phyloP scores from a whole-genome alignment of 2,888 invertebrate genomes.

The Periphyllus acericola region DNA sequence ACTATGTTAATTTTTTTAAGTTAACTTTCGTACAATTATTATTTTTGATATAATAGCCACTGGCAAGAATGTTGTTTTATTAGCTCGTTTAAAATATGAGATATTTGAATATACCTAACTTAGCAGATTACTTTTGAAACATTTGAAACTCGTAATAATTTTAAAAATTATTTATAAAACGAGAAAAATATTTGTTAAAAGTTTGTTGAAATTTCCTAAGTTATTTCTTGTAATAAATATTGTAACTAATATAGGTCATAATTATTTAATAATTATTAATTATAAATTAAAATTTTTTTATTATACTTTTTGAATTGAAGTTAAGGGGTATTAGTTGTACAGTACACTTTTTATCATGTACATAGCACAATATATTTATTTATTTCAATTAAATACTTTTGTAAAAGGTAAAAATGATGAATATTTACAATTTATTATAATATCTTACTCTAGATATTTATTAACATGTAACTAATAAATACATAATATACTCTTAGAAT shows the following conservation, averaged over 20 bases:
- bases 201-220: neutral
- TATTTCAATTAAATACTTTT: no score
- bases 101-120: neutral
- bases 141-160: neutral
- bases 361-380: no score
- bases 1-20: neutral
- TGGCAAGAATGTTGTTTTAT: neutral
- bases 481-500: no score
- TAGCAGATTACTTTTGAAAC: neutral
- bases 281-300: neutral
- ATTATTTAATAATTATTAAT: neutral
- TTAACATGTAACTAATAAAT: no score
- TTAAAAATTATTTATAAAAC: neutral
- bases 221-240: neutral
- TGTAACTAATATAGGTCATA: neutral
- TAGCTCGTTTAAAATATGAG: constrained; percentile 6
- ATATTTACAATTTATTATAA: no score
- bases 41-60: neutral
- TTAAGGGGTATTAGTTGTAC: neutral
- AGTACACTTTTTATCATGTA: neutral
- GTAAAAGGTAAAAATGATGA: no score
- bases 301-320: neutral
- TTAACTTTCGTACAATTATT: constrained; percentile 8
- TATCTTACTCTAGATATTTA: no score
- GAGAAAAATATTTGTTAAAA: neutral